These are phyloP conservation scores for Strigamia maritima DNA, from an alignment of 2,888 invertebrate species.

Conservation along the genomic window DNA sequence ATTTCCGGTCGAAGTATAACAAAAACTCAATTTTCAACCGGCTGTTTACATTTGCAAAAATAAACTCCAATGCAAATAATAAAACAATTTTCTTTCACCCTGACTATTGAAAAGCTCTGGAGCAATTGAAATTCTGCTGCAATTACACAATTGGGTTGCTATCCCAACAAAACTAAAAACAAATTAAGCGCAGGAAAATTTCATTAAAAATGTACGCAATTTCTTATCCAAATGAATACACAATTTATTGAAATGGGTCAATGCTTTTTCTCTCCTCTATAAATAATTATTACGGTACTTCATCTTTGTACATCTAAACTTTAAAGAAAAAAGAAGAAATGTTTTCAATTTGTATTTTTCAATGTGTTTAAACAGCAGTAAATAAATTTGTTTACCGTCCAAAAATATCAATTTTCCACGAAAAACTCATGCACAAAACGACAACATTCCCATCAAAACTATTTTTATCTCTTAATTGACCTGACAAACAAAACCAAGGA, in stretches of 20 bases:
- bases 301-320: neutral
- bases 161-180: neutral
- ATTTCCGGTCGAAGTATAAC: neutral
- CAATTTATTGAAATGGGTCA: neutral
- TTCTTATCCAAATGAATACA: neutral
- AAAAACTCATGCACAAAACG: slow-evolving; percentile 3
- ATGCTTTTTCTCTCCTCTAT: neutral
- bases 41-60: neutral
- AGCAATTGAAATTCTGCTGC: neutral
- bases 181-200: neutral
- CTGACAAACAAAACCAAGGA: slow-evolving; percentile 26
- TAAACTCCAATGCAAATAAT: neutral
- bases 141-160: neutral
- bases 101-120: neutral
- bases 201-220: neutral
- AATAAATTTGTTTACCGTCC: neutral
- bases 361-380: slow-evolving; percentile 1
- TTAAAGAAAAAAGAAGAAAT: neutral
- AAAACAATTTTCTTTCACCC: neutral
- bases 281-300: neutral
- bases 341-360: neutral
- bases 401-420: neutral
- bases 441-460: slow-evolving; percentile 7
- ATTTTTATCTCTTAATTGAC: slow-evolving; percentile 26
- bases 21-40: neutral